Evolutionary conservation across 2,797 vertebrate genomes (phyloP), one percentile per base, ranked within the genome.

Genomic region (Sylvilagus floridanus): DNA sequence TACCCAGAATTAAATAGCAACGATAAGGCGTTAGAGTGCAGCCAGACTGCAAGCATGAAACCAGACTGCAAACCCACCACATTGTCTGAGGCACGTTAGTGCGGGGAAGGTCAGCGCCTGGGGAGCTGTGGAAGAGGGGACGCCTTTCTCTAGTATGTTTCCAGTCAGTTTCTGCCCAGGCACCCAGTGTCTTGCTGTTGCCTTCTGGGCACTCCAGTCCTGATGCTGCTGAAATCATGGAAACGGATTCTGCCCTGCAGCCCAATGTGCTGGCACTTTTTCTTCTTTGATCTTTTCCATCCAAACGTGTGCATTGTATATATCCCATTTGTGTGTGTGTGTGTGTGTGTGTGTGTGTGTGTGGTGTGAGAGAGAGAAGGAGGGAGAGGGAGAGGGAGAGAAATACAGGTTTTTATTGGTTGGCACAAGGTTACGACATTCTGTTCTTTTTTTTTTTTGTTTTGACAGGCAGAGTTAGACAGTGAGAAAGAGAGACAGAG

Each of bases 1-100:
- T 71, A 88, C 35, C 28, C 68, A 57, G 52, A 85, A 95, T 91
- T 86, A 95, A 93, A 88, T 69, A 76, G 47, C 30, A 84, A 35
- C 5, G 63, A 19, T 57, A 66, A 95, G 16, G 2, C 88, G 24
- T 8, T 82, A 89, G 14, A 95, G 81, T 54, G 13, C 4, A 93
- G 2, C 6, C 16, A 75, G 50, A 16, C 32, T 92, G 76, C n/a
- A 30, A 69, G 12, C 9, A 75, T 2, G 60, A 50, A 83, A 94
- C 13, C 37, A 57, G 68, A 92, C 17, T 68, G 22, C 52, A 62
- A 42, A 65, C n/a, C 9, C 69, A 82, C 54, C 37, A 68, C 73
- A 22, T 37, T 13, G 66, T 85, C 69, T 78, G 60, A 78, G 24
- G 37, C 66, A 86, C 54, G 86, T 91, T 68, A 83, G 19, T 90